These are phyloP conservation scores for Eidolon helvum DNA, from an alignment of 2,113 vertebrate species.

Conservation along the genomic window DNA sequence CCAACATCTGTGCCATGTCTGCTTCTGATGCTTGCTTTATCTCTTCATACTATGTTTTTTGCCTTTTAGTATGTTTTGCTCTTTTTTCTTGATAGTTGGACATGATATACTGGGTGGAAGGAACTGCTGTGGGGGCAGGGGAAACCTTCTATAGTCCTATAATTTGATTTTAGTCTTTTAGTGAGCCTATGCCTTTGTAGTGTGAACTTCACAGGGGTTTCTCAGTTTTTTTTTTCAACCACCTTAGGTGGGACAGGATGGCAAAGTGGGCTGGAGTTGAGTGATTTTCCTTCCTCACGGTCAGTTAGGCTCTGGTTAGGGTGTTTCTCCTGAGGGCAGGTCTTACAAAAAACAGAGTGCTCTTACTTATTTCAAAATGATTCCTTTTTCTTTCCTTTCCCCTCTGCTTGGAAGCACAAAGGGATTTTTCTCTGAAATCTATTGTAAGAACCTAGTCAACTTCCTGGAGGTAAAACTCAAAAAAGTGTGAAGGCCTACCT, in stretches of 20 bases:
- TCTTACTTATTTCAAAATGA: background rate
- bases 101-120: background rate
- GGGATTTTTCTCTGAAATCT: background rate
- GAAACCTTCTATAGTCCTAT: background rate
- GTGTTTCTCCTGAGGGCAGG: background rate
- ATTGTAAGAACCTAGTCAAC: background rate
- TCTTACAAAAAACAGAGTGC: background rate
- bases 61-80: background rate
- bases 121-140: background rate
- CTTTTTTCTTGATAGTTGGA: background rate
- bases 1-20: background rate
- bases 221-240: background rate
- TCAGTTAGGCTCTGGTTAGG: background rate
- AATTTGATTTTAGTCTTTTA: background rate
- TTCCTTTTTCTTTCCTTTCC: background rate
- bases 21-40: background rate
- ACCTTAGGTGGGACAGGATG: background rate
- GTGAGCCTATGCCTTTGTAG: background rate
- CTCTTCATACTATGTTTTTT: background rate
- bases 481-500: background rate
- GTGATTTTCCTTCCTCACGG: background rate
- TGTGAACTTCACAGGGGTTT: background rate
- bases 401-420: background rate
- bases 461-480: background rate
- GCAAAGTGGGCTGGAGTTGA: background rate